Evolutionary conservation across 2,797 vertebrate species (phyloP).

Genomic region (Lindbergichthys nudifrons): DNA sequence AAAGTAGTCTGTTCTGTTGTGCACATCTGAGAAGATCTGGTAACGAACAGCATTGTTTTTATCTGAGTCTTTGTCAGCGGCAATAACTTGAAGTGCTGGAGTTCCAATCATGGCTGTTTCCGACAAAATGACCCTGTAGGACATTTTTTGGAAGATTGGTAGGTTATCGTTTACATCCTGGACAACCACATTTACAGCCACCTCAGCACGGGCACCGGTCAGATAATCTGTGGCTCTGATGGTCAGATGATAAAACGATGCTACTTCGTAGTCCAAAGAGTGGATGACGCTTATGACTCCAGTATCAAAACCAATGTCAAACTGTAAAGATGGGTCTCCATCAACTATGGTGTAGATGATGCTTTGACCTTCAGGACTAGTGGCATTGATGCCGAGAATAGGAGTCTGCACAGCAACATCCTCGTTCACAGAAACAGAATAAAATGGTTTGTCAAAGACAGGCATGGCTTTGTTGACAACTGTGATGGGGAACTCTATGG

Average conservation of each 20-base stretch:
- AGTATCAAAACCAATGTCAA: constrained; percentile 96
- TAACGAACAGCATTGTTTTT: constrained; percentile 92
- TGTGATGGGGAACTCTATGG: constrained; percentile 92
- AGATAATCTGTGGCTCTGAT: constrained; percentile 95
- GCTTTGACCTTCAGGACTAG: constrained; percentile 95
- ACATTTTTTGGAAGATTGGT: constrained; percentile 89
- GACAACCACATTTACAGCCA: constrained; percentile 91
- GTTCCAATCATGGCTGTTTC: constrained; percentile 97
- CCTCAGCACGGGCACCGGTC: constrained; percentile 94
- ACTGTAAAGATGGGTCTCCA: constrained; percentile 92
- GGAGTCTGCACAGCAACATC: constrained; percentile 91
- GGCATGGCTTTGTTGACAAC: constrained; percentile 99
- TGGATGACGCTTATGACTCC: constrained; percentile 93
- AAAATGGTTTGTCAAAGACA: constrained; percentile 96
- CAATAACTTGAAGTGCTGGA: constrained; percentile 92
- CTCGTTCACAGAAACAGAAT: constrained; percentile 91
- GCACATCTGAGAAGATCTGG: constrained; percentile 92
- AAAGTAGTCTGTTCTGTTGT: constrained; percentile 96
- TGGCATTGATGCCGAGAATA: constrained; percentile 94
- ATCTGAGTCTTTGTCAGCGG: constrained; percentile 91
- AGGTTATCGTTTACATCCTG: constrained; percentile 95
- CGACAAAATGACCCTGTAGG: constrained; percentile 90
- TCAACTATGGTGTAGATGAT: constrained; percentile 98
- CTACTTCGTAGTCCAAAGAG: constrained; percentile 91
- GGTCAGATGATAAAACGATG: constrained; percentile 88